phyloP scores from a whole-genome alignment of 2,113 vertebrate genomes.

The Corydoras sp. region DNA sequence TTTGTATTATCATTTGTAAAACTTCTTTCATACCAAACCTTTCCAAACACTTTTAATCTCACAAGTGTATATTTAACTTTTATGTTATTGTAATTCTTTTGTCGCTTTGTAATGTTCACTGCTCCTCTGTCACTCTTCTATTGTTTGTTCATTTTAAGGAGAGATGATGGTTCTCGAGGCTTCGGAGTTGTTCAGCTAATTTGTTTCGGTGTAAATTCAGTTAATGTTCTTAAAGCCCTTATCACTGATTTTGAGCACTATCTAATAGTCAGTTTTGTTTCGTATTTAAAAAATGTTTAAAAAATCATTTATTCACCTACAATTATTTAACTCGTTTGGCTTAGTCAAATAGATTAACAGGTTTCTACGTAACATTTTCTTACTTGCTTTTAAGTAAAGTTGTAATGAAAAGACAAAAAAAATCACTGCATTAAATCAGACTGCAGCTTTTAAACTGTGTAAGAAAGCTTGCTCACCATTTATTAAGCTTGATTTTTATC shows the following conservation, averaged over 20 bases:
- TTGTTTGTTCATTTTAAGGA: slow-evolving; percentile 8
- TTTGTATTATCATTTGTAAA: slow-evolving; percentile 17
- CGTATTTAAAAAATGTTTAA: background rate
- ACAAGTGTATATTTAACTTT: slow-evolving; percentile 52
- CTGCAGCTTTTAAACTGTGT: slow-evolving; percentile 18
- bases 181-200: slow-evolving; percentile 10
- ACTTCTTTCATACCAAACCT: slow-evolving; percentile 28
- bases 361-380: background rate
- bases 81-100: slow-evolving; percentile 35
- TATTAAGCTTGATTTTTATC: slow-evolving; percentile 29
- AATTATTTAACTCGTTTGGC: background rate
- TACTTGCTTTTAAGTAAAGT: slow-evolving; percentile 2
- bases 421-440: slow-evolving; percentile 46
- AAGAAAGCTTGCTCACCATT: background rate
- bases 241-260: slow-evolving; percentile 11
- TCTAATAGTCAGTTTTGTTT: background rate
- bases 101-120: slow-evolving; percentile 48
- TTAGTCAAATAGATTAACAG: background rate
- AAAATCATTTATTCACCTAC: no score
- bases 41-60: slow-evolving; percentile 52
- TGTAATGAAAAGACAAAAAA: slow-evolving; percentile 6
- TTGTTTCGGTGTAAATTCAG: slow-evolving; percentile 3
- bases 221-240: background rate
- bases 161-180: slow-evolving; percentile 18
- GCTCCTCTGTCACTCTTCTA: slow-evolving; percentile 21